Evolutionary conservation across 2,113 vertebrate genomes (phyloP), one percentile per base, ranked within the genome.

Genomic region (Eptesicus fuscus): DNA sequence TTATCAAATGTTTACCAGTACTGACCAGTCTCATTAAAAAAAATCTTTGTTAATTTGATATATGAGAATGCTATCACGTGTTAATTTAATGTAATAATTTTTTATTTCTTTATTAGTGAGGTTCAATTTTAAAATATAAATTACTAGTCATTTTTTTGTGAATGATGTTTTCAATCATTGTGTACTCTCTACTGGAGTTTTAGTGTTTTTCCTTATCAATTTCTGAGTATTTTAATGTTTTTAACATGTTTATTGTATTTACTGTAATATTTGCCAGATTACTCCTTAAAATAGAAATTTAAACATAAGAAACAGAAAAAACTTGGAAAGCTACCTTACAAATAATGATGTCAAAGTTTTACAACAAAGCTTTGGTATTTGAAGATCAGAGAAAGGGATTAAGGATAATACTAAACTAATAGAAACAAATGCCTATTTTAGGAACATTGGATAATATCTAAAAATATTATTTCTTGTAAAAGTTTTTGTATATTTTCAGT

Each of bases 41-140:
- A 69, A 67, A 40, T 42, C 1, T 17, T 40, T 67, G 25, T 56
- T 67, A 84, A 73, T 49, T 32, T 49, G 5, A 51, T 44, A 86
- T 63, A 28, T 70, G 61, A 96, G 63, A 86, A 40, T 82, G 25
- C 18, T 63, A 59, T 63, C 5, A 91, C 6, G 51, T 78, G 82
- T 94, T 88, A 56, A 69, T 77, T 65, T 51, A 79, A 85, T 63
- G 23, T 83, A 79, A 87, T 83, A 51, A 4, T 9, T n/a, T 25
- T 90, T 71, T 80, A 65, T 44, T 79, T 80, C 32, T 69, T 56
- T 93, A 79, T 70, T 89, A 85, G 42, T 69, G 42, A 85, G 9
- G 80, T 70, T 90, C 28, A 67, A 89, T 80, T 92, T 85, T 76
- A 70, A 94, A 86, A n/a, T 82, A 65, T 82, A 86, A 86, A 53